Conservation (phyloP, 2,888 invertebrate genomes). For the Stenodera caucasica region DNA sequence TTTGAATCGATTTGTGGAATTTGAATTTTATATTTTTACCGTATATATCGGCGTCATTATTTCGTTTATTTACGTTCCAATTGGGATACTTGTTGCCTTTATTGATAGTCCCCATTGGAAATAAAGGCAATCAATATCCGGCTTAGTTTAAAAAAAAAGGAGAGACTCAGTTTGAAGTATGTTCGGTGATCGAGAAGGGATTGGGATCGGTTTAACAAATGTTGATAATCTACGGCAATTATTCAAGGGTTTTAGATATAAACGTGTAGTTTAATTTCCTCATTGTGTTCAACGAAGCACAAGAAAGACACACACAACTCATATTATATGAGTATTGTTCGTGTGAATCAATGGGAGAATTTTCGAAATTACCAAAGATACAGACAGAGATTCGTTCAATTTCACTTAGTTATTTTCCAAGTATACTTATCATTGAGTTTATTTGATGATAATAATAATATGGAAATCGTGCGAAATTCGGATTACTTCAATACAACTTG, state of each 20-base stretch:
- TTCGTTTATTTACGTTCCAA: constrained; percentile 4
- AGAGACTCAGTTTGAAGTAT: background rate
- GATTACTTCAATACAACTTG: background rate
- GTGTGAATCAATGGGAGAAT: background rate
- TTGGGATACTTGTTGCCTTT: constrained; percentile 5
- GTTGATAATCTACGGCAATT: constrained; percentile 24
- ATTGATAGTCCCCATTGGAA: constrained; percentile 1
- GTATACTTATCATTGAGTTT: background rate
- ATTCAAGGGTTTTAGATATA: constrained; percentile 23
- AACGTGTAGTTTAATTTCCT: constrained; percentile 23
- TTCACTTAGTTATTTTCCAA: background rate
- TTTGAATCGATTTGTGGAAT: background rate
- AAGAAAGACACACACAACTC: background rate
- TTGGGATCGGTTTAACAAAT: constrained; percentile 16
- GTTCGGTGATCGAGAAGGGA: background rate
- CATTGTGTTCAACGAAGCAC: constrained; percentile 6
- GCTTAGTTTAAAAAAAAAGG: background rate
- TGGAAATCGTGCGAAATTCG: background rate
- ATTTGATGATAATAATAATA: background rate
- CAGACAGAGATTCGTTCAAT: background rate
- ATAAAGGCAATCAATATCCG: background rate
- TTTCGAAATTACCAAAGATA: background rate
- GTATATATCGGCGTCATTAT: background rate
- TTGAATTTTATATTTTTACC: background rate
- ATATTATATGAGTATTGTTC: too few relatives aligned